phyloP scores from a whole-genome alignment of 1,140 invertebrate species.

The Nilaparvata lugens region DNA sequence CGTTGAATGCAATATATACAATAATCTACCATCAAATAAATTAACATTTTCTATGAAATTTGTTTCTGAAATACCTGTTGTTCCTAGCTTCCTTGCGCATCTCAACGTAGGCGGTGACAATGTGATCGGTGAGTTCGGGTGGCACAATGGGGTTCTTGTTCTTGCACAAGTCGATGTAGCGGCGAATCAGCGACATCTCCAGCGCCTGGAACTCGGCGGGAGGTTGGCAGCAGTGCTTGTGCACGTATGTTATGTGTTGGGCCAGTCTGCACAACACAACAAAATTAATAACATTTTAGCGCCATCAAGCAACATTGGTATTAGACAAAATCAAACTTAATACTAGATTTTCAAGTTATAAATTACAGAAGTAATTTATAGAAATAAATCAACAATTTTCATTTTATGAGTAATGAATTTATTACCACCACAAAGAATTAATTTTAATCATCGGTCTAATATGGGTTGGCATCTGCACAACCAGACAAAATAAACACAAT shows the following conservation, averaged over 20 bases:
- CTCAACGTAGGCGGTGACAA: slow-evolving; percentile 59
- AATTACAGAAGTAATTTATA: no score
- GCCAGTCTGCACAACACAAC: slow-evolving; percentile 57
- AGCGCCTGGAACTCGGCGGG: slow-evolving; percentile 64
- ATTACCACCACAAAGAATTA: no score
- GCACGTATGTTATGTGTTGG: slow-evolving; percentile 96
- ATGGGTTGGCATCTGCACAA: no score
- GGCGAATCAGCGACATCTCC: slow-evolving; percentile 88
- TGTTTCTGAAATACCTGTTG: slow-evolving; percentile 3
- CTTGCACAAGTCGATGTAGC: slow-evolving; percentile 89
- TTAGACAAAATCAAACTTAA: no score
- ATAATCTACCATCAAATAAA: slow-evolving; percentile 11
- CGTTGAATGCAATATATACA: background rate
- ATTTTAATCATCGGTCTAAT: no score
- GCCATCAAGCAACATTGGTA: no score
- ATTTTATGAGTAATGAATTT: no score
- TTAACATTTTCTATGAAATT: no score
- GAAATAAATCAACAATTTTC: no score
- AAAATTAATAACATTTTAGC: no score
- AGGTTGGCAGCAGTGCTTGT: slow-evolving; percentile 84
- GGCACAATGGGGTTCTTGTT: slow-evolving; percentile 81
- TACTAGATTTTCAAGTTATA: no score
- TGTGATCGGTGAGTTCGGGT: slow-evolving; percentile 75
- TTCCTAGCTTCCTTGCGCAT: slow-evolving; percentile 24
- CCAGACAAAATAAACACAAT: no score